A percentile compares a stretch with the other conserved stretches of the same genome.
Conservation (phyloP, 2,797 vertebrate species). For the Gobionotothen gibberifrons region DNA sequence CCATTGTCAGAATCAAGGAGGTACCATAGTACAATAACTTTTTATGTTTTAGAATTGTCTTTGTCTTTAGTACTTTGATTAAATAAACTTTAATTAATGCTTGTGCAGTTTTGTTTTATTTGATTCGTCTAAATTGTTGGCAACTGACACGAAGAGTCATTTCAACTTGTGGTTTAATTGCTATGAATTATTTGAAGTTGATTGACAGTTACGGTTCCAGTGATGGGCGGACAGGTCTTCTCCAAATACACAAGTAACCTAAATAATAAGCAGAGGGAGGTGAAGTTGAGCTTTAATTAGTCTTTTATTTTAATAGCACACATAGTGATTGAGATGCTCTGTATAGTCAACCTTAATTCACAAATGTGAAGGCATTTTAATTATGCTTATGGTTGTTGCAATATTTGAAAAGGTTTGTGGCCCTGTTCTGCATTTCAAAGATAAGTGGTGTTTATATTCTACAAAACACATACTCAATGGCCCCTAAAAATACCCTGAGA, state of each 20-base stretch:
- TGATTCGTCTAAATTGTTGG: not conserved
- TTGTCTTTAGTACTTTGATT: not conserved
- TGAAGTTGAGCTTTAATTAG: slow-evolving; percentile 9
- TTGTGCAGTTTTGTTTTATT: not conserved
- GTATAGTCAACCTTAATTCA: slow-evolving; percentile 19
- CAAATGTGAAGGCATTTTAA: not conserved
- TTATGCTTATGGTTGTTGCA: not conserved
- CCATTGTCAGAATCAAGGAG: not conserved
- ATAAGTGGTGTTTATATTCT: slow-evolving; percentile 35
- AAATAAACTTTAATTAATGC: slow-evolving; percentile 11
- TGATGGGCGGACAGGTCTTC: slow-evolving; percentile 37
- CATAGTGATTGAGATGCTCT: slow-evolving; percentile 5
- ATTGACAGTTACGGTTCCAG: slow-evolving; percentile 32
- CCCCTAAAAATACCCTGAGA: slow-evolving; percentile 43
- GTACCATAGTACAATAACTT: not conserved
- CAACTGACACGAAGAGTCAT: slow-evolving; percentile 30
- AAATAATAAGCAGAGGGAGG: slow-evolving; percentile 34
- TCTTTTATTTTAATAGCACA: slow-evolving; percentile 24
- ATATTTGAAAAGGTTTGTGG: slow-evolving; percentile 5
- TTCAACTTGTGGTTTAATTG: slow-evolving; percentile 28
- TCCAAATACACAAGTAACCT: slow-evolving; percentile 22
- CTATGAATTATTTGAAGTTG: slow-evolving; percentile 26
- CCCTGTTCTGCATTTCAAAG: slow-evolving; percentile 42
- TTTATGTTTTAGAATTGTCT: slow-evolving; percentile 3
- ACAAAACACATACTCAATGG: slow-evolving; percentile 16